These are phyloP conservation scores for Oryzaephilus surinamensis DNA, from an alignment of 1,140 invertebrate species.

Conservation along the genomic window DNA sequence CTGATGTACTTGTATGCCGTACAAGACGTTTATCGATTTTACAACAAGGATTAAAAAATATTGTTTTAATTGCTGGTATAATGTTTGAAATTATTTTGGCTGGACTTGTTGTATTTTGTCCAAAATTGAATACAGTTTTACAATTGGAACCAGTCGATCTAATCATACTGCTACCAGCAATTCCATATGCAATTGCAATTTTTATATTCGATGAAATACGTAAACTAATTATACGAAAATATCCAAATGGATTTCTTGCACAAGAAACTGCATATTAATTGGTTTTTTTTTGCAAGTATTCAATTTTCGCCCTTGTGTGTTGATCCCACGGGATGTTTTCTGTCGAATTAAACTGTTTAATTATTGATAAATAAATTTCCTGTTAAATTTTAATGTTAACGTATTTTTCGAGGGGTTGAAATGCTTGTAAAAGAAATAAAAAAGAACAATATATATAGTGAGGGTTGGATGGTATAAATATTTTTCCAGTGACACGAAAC, in stretches of 20 bases:
- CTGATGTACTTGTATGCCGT: constrained; percentile 73
- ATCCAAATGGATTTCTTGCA: constrained; percentile 67
- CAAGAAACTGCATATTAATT: constrained; percentile 73
- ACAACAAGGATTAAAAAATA: constrained; percentile 69
- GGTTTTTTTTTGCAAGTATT: too few species aligned
- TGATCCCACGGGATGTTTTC: too few species aligned
- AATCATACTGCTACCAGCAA: constrained; percentile 62
- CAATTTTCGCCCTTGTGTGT: too few species aligned
- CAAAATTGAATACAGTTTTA: constrained; percentile 52
- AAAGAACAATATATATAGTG: too few species aligned
- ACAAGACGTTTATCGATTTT: constrained; percentile 65
- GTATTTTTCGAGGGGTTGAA: too few species aligned
- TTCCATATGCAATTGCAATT: constrained; percentile 66
- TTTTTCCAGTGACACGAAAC: too few species aligned
- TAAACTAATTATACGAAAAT: constrained; percentile 58
- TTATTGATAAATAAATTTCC: too few species aligned
- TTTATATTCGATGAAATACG: constrained; percentile 65
- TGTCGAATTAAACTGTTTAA: too few species aligned
- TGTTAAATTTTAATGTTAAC: too few species aligned
- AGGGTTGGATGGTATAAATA: too few species aligned
- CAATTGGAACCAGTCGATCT: constrained; percentile 42
- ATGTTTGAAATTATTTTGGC: constrained; percentile 56
- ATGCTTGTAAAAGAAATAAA: too few species aligned
- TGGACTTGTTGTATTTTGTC: constrained; percentile 55
- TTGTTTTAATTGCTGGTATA: constrained; percentile 58